These are phyloP conservation scores for Shinisaurus crocodilurus DNA, from an alignment of 2,113 vertebrate genomes.

Conservation along the genomic window DNA sequence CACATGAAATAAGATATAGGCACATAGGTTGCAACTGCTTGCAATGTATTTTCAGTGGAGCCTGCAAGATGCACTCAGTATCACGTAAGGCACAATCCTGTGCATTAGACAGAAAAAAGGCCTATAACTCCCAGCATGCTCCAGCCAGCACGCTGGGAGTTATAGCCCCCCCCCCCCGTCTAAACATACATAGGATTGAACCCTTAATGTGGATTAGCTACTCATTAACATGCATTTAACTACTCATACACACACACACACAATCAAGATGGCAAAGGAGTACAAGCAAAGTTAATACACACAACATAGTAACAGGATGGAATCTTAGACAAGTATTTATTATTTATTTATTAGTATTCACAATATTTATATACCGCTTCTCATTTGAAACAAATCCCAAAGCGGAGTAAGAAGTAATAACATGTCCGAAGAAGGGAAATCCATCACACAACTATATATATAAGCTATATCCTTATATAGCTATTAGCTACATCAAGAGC, in stretches of 20 bases:
- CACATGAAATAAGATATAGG: background rate
- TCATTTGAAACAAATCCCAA: too few relatives aligned
- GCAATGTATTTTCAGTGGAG: background rate
- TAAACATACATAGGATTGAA: too few relatives aligned
- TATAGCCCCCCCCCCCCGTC: too few relatives aligned
- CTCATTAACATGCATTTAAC: background rate
- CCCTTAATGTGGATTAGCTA: background rate
- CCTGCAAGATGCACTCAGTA: background rate
- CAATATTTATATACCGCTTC: too few relatives aligned
- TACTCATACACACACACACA: background rate
- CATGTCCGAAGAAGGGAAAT: background rate
- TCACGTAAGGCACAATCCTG: too few relatives aligned
- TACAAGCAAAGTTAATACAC: background rate
- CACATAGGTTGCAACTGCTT: background rate
- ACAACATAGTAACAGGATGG: background rate
- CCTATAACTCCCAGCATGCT: too few relatives aligned
- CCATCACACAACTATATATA: background rate
- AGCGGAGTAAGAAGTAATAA: too few relatives aligned
- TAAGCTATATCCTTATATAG: too few relatives aligned
- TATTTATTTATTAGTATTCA: too few relatives aligned
- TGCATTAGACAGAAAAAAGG: too few relatives aligned
- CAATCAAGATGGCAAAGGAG: background rate
- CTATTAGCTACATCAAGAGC: background rate
- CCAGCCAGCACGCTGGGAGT: too few relatives aligned
- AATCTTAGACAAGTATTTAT: background rate